Percentiles rank a stretch among this genome's conserved stretches.
Evolutionary conservation across 2,113 vertebrate genomes (phyloP).

Genomic region (Mustelus asterias): DNA sequence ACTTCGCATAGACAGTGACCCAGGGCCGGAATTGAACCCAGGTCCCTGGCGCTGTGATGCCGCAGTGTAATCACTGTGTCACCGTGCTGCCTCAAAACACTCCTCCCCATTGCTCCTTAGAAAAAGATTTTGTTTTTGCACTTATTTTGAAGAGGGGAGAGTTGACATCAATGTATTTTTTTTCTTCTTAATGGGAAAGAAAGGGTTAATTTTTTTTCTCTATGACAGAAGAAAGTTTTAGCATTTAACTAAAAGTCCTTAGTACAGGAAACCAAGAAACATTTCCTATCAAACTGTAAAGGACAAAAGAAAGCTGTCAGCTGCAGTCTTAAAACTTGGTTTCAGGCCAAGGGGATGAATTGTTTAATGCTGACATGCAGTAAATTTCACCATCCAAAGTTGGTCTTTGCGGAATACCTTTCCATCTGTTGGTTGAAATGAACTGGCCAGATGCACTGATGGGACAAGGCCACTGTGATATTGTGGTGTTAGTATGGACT

Average conservation of each 20-base stretch:
- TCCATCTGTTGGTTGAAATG: neutral
- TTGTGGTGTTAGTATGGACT: neutral
- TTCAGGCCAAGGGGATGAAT: neutral
- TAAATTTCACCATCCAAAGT: neutral
- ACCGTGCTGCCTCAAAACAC: neutral
- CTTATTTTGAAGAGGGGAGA: neutral
- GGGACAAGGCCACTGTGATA: neutral
- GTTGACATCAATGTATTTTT: neutral
- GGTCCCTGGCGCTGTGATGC: too few species aligned
- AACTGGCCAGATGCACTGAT: neutral
- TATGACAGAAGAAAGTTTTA: neutral
- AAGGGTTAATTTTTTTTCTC: neutral
- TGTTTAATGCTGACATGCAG: neutral
- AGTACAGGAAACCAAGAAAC: neutral
- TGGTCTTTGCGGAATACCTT: neutral
- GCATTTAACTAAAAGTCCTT: neutral
- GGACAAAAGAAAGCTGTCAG: neutral
- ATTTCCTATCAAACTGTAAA: slow-evolving; percentile 30
- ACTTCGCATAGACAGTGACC: too few species aligned
- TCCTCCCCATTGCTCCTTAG: neutral
- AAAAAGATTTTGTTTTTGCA: neutral
- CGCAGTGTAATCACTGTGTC: too few species aligned
- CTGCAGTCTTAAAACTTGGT: slow-evolving; percentile 1
- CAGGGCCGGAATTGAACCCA: too few species aligned
- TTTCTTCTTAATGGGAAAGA: neutral